A percentile compares a stretch with the other conserved stretches of the same genome.
Evolutionary conservation across 2,113 vertebrate species (phyloP).

Genomic region (Nycticorax nycticorax): DNA sequence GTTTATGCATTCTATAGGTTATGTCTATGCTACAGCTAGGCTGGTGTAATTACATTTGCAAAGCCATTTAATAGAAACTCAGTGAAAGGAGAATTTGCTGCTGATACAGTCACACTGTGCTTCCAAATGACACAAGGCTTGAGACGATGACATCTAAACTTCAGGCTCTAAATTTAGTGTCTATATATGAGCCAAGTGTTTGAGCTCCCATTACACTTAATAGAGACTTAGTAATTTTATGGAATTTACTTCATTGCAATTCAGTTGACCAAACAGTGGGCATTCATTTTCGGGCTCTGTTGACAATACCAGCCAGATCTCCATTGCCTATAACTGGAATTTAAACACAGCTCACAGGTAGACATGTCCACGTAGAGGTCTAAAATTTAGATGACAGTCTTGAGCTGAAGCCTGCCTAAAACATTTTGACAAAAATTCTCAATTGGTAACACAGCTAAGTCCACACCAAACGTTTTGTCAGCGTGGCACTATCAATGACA

Average conservation of each 20-base stretch:
- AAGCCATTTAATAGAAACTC: not conserved
- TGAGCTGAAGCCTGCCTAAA: not conserved
- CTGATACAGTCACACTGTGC: not conserved
- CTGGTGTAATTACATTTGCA: not conserved
- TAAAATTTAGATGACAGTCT: not conserved
- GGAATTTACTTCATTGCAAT: not conserved
- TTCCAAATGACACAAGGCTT: not conserved
- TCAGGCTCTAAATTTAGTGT: not conserved
- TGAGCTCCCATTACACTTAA: not conserved
- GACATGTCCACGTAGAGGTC: fast-evolving
- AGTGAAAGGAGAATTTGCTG: not conserved
- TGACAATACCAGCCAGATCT: not conserved
- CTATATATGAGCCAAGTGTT: not conserved
- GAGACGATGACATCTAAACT: not conserved
- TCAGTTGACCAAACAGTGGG: not conserved
- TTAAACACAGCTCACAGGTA: not conserved
- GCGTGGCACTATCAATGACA: not conserved
- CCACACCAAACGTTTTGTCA: not conserved
- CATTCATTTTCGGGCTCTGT: not conserved
- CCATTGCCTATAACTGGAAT: not conserved
- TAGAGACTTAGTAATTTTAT: not conserved
- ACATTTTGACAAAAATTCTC: not conserved
- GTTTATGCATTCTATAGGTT: not conserved
- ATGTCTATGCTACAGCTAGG: not conserved
- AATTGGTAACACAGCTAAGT: not conserved